These are phyloP conservation scores for Sigmodon hispidus DNA, from an alignment of 2,113 vertebrate genomes.

Conservation along the genomic window DNA sequence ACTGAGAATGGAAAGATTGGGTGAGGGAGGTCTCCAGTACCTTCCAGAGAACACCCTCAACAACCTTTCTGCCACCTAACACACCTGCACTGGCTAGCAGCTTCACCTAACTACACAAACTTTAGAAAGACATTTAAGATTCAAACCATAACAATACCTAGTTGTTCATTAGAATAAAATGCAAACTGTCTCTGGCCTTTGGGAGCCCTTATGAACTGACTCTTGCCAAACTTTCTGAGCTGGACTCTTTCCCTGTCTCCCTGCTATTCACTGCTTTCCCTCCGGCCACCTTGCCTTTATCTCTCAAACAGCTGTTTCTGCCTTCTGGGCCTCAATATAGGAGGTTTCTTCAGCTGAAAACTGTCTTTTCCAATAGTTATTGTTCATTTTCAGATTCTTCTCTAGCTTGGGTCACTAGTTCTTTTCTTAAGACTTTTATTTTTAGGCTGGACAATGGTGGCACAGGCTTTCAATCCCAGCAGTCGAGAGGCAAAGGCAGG, in stretches of 20 bases:
- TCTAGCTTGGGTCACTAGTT: not conserved
- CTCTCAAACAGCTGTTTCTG: not conserved
- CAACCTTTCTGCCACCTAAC: not conserved
- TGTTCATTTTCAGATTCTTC: not conserved
- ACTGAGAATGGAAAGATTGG: not conserved
- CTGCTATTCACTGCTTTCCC: not conserved
- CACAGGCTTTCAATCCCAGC: not conserved
- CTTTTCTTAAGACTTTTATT: not conserved
- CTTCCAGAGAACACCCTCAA: not conserved
- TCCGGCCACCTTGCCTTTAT: not conserved
- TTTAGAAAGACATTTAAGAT: not conserved
- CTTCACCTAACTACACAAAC: not conserved
- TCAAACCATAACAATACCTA: not conserved
- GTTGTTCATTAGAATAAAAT: constrained; percentile 30
- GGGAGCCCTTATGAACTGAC: not conserved
- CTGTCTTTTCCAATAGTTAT: not conserved
- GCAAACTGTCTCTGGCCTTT: not conserved
- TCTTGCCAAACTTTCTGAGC: not conserved
- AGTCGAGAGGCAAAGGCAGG: not conserved
- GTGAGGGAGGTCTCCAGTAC: rapidly evolving
- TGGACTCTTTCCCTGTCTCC: not conserved
- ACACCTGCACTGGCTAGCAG: not conserved
- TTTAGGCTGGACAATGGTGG: not conserved
- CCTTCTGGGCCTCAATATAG: not conserved
- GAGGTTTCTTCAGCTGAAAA: not conserved